These are phyloP conservation scores for Endomychus coccineus DNA, from an alignment of 2,888 invertebrate genomes.

Conservation along the genomic window DNA sequence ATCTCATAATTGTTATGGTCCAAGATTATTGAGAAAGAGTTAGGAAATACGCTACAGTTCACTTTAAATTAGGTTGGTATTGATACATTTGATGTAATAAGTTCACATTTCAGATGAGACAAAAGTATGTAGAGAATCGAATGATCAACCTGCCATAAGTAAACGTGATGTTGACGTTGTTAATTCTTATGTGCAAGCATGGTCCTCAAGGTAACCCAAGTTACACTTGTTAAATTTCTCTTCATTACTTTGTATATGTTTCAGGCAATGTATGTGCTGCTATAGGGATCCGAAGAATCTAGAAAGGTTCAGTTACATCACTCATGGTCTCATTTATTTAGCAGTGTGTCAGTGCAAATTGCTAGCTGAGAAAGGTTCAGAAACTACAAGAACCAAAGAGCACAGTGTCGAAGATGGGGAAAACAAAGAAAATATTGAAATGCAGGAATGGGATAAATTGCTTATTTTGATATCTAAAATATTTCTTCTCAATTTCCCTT, in stretches of 20 bases:
- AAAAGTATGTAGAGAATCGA: slow-evolving; percentile 68
- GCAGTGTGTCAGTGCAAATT: slow-evolving; percentile 76
- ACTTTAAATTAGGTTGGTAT: background rate
- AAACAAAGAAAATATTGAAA: slow-evolving; percentile 42
- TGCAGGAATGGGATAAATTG: slow-evolving; percentile 79
- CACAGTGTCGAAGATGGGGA: slow-evolving; percentile 24
- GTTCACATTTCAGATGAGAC: slow-evolving; percentile 58
- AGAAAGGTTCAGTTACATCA: slow-evolving; percentile 81
- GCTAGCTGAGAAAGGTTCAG: slow-evolving; percentile 42
- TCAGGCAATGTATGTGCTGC: slow-evolving; percentile 91
- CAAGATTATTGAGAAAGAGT: background rate
- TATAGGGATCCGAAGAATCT: slow-evolving; percentile 88
- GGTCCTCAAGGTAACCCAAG: slow-evolving; percentile 77
- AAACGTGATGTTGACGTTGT: slow-evolving; percentile 78
- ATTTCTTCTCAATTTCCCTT: slow-evolving; percentile 83
- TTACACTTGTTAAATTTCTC: background rate
- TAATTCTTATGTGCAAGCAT: slow-evolving; percentile 77
- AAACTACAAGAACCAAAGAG: slow-evolving; percentile 20
- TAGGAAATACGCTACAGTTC: background rate
- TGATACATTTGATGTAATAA: background rate
- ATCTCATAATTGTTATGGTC: background rate
- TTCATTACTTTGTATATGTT: slow-evolving; percentile 26
- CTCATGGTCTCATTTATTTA: slow-evolving; percentile 78
- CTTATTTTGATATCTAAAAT: slow-evolving; percentile 81
- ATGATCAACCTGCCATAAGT: slow-evolving; percentile 65